Evolutionary conservation across 2,113 vertebrate species (phyloP).

Genomic region (Xiphorhynchus elegans): DNA sequence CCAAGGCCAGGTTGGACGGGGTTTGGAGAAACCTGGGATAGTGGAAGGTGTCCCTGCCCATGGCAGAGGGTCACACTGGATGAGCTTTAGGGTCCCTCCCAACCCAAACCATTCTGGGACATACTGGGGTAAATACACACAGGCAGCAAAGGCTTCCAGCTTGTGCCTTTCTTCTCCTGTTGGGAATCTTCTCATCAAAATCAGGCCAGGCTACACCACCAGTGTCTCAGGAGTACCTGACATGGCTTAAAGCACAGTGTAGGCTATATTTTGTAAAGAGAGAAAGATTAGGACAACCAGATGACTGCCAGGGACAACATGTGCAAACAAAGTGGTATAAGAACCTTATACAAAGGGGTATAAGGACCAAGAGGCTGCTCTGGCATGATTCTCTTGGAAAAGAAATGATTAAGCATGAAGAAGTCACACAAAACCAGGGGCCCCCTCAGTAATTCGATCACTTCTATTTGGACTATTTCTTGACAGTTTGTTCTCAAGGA

Average conservation of each 20-base stretch:
- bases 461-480: background rate
- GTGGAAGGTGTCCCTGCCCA: background rate
- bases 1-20: background rate
- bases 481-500: background rate
- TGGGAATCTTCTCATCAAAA: background rate
- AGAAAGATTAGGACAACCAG: background rate
- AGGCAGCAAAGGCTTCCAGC: background rate
- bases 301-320: background rate
- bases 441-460: background rate
- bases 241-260: background rate
- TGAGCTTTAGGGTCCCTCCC: too few relatives aligned
- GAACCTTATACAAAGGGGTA: too few relatives aligned
- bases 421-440: background rate
- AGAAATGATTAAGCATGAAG: background rate
- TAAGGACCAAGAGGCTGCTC: background rate
- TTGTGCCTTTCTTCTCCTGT: background rate
- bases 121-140: background rate
- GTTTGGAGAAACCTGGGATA: background rate
- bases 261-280: background rate
- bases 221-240: background rate
- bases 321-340: background rate
- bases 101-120: background rate
- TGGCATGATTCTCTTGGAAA: background rate
- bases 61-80: background rate
- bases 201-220: background rate